Base-by-base conservation (phyloP, 2,113 vertebrate species). In the Arvicanthis niloticus region DNA sequence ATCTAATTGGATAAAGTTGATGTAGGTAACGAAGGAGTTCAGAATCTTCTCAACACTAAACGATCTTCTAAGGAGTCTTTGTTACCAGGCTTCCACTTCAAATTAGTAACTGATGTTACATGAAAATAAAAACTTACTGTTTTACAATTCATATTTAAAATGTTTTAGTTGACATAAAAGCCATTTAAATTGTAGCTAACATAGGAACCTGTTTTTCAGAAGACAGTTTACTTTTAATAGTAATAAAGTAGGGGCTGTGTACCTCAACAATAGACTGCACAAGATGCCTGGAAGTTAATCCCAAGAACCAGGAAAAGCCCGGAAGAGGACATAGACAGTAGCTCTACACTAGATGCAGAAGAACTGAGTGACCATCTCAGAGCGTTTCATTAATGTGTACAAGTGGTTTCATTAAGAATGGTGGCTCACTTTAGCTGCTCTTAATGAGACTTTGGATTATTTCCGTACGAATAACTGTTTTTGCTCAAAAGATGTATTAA, bases 141-240 rank as follows among this genome's bases (percentile, higher is more conserved):
- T 65, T 81, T 80, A 87, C 88, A 58, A 94, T 34, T 85, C 72
- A 31, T 76, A 75, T 91, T 95, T 62, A 89, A 91, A 95, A 82
- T 96, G 91, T 94, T 87, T 95, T 88, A 34, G 15, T 85, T 95
- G 96, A 73, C 17, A 26, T 91, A 89, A 89, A 85, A 89, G 60
- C 29, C 70, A 89, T 92, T 93, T 96, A 77, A 86, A 68, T 95
- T 88, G 17, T 70, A 91, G 48, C 81, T 94, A 86, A 87, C 34
- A 31, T 40, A 87, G 80, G 90, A 89, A 62, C 58, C 53, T 93
- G 26, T 89, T 82, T 95, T 65, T 76, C 51, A 94, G 78, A 92
- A 93, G 85, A 67, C 40, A 51, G 6, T 96, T 80, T 95, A 91
- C 42, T 84, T 97, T 96, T 91, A 95, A 70, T 89, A 94, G 62